Conservation (phyloP, 1,140 invertebrate species). For the Metopolophium dirhodum region DNA sequence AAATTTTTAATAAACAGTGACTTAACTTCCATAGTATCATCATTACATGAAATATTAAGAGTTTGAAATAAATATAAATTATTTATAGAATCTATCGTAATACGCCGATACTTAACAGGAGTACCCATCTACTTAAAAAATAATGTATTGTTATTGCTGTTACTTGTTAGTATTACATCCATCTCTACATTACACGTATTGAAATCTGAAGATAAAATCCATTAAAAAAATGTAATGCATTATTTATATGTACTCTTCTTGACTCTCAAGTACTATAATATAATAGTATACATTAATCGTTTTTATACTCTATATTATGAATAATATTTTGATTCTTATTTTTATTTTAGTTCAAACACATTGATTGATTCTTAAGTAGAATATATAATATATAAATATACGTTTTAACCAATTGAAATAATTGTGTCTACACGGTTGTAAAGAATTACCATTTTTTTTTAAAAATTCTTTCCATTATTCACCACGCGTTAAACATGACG, state of each 20-base stretch:
- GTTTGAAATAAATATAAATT: neutral
- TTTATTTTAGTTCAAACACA: constrained; percentile 1
- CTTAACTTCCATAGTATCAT: neutral
- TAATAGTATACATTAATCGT: neutral
- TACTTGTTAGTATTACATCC: neutral
- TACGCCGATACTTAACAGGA: neutral
- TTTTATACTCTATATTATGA: neutral
- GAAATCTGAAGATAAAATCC: neutral
- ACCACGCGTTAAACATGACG: constrained; percentile 41
- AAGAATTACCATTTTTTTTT: constrained; percentile 6
- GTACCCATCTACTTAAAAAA: neutral
- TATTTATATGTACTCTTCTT: neutral
- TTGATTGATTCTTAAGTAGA: neutral
- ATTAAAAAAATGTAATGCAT: neutral
- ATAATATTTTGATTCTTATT: neutral
- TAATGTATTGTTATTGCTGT: neutral
- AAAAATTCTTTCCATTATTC: constrained; percentile 17
- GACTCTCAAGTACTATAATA: neutral
- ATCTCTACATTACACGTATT: neutral
- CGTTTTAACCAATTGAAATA: neutral
- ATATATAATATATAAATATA: constrained; percentile 25
- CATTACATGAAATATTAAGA: neutral
- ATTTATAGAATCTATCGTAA: neutral
- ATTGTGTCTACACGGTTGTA: constrained; percentile 29
- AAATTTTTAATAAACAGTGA: neutral